Evolutionary conservation across 2,797 vertebrate genomes (phyloP).

Genomic region (Onychomys torridus): DNA sequence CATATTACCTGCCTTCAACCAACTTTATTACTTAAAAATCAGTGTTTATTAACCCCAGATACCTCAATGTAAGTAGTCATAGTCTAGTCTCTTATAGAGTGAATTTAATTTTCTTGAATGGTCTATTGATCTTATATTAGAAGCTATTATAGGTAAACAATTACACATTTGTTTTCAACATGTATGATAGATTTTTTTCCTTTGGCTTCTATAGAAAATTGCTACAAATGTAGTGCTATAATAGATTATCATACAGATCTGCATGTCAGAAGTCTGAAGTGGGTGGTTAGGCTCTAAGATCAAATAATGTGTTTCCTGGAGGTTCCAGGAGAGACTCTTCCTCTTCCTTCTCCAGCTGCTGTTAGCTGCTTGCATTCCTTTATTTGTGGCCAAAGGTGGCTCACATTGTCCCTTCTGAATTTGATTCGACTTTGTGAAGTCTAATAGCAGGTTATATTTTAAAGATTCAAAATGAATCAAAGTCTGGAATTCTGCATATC

Average conservation of each 20-base stretch:
- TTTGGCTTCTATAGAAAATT: background rate
- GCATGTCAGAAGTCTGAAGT: background rate
- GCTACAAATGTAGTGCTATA: background rate
- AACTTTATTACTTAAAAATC: constrained; percentile 73
- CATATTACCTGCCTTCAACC: constrained; percentile 48
- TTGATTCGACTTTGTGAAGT: background rate
- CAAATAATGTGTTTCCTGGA: background rate
- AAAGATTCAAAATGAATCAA: background rate
- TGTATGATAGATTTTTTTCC: background rate
- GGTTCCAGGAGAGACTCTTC: background rate
- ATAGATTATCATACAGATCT: background rate
- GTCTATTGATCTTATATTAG: constrained; percentile 61
- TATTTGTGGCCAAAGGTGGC: background rate
- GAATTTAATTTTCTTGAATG: constrained; percentile 63
- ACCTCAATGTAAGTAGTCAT: background rate
- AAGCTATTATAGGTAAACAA: constrained; percentile 58
- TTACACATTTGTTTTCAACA: background rate
- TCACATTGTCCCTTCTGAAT: background rate
- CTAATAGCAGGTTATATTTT: background rate
- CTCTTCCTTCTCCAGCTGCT: background rate
- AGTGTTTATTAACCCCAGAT: constrained; percentile 29
- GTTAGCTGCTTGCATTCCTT: background rate
- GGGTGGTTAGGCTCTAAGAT: background rate
- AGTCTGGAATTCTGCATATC: background rate
- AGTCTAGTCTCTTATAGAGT: constrained; percentile 64